A percentile compares a stretch with the other conserved stretches of the same genome.
Evolutionary conservation across 2,113 vertebrate genomes (phyloP).

Genomic region (Lathamus discolor): DNA sequence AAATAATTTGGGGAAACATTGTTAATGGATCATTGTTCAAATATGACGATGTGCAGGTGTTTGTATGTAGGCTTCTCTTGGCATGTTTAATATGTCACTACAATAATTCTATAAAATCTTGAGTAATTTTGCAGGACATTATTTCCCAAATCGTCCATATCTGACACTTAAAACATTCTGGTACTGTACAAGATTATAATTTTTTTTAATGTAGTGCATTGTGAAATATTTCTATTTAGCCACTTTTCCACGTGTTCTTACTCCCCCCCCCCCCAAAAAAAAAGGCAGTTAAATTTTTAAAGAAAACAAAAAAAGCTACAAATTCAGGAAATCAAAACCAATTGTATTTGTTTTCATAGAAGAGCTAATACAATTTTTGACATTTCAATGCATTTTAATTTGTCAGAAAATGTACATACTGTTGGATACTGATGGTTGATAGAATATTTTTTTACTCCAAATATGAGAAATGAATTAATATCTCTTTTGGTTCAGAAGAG

Average conservation of each 20-base stretch:
- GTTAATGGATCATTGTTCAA: constrained; percentile 7
- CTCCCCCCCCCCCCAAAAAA: background rate
- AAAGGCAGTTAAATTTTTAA: background rate
- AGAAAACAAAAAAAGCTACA: background rate
- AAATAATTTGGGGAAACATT: background rate
- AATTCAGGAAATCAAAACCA: constrained; percentile 1
- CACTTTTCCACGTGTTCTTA: background rate
- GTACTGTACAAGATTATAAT: background rate
- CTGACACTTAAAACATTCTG: background rate
- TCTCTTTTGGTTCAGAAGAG: background rate
- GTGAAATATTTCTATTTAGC: background rate
- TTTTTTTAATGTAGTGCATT: background rate
- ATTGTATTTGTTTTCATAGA: background rate
- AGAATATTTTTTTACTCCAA: background rate
- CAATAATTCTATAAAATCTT: background rate
- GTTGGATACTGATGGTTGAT: background rate
- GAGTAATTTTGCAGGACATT: background rate
- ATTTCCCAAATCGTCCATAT: background rate
- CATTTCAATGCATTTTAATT: background rate
- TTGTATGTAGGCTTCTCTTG: background rate
- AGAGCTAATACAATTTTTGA: background rate
- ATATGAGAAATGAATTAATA: background rate
- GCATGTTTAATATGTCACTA: background rate
- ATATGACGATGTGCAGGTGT: background rate
- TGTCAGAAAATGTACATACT: background rate